These are phyloP conservation scores for Cariama cristata DNA, from an alignment of 2,113 vertebrate species.

Conservation along the genomic window DNA sequence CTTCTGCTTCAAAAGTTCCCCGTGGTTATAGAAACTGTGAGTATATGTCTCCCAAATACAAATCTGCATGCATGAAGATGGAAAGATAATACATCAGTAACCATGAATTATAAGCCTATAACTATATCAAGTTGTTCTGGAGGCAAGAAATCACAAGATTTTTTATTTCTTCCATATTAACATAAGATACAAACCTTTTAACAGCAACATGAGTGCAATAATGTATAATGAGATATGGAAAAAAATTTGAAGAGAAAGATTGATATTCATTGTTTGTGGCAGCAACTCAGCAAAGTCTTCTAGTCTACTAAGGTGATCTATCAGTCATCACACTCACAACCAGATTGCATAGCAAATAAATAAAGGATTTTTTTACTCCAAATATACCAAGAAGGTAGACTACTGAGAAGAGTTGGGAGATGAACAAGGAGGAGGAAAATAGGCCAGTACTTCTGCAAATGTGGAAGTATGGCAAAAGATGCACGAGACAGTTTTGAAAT, in stretches of 20 bases:
- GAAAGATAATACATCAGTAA: background rate
- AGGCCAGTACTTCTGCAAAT: background rate
- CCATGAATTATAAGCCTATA: background rate
- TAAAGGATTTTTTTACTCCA: background rate
- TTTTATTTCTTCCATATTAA: slow-evolving; percentile 3
- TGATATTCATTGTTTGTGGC: background rate
- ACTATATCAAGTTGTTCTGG: background rate
- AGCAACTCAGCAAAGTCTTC: background rate
- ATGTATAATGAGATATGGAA: background rate
- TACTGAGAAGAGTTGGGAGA: background rate
- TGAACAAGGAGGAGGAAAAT: background rate
- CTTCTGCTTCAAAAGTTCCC: background rate
- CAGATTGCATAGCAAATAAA: background rate
- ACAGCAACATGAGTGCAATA: background rate
- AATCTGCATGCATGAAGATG: background rate
- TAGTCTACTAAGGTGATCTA: background rate
- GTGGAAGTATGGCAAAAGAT: background rate
- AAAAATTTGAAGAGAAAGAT: background rate
- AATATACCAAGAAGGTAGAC: background rate
- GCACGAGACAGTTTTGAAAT: background rate
- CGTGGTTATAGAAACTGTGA: background rate
- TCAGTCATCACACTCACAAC: background rate
- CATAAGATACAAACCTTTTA: background rate
- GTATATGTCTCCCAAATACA: background rate
- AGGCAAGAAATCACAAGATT: background rate